A percentile compares a stretch with the other conserved stretches of the same genome.
Conservation (phyloP, 2,797 vertebrate genomes). For the Carcharodon carcharias region DNA sequence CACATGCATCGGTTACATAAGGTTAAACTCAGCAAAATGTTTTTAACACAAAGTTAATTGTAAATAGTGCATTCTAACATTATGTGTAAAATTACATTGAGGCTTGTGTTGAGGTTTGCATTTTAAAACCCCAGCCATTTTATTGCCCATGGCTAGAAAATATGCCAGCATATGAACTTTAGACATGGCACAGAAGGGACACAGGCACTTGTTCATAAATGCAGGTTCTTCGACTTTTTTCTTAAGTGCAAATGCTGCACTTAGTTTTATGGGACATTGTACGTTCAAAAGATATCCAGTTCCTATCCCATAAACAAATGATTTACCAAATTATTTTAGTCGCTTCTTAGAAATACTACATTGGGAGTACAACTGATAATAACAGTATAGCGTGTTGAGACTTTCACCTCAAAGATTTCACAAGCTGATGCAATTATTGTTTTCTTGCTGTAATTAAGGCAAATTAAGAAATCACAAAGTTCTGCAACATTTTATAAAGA, state of each 20-base stretch:
- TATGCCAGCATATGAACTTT: background rate
- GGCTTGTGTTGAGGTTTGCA: background rate
- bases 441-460: background rate
- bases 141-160: background rate
- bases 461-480: conserved; percentile 13
- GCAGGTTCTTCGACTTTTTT: background rate
- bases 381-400: background rate
- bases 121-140: background rate
- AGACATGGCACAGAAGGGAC: background rate
- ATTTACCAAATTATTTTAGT: background rate
- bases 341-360: background rate
- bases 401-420: background rate
- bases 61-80: background rate
- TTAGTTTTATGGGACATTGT: too few relatives aligned
- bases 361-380: background rate
- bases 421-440: background rate
- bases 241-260: background rate
- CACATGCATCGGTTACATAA: background rate
- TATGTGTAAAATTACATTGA: too few relatives aligned
- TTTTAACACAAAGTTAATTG: background rate
- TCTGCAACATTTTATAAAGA: background rate
- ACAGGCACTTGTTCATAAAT: background rate
- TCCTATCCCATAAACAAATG: background rate
- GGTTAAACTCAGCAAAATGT: background rate
- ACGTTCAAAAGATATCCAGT: background rate